phyloP scores from a whole-genome alignment of 2,888 invertebrate genomes.

The Dolichomitus sp. region DNA sequence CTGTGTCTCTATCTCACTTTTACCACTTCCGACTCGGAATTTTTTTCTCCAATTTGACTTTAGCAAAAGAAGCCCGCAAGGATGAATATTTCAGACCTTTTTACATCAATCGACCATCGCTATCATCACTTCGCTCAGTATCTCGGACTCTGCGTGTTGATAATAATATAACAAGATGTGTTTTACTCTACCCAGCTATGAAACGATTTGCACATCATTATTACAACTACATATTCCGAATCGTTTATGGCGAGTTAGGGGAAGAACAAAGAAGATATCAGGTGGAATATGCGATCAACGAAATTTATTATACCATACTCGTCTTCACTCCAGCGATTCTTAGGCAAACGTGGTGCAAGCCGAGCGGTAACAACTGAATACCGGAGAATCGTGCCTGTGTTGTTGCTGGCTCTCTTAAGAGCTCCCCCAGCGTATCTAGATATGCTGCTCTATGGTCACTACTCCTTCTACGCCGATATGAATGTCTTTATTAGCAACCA shows the following conservation, averaged over 20 bases:
- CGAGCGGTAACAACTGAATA: slow-evolving; percentile 50
- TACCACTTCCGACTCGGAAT: slow-evolving; percentile 49
- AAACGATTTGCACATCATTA: slow-evolving; percentile 26
- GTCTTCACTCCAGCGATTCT: slow-evolving; percentile 6
- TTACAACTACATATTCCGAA: slow-evolving; percentile 21
- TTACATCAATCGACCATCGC: neutral
- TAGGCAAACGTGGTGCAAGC: slow-evolving; percentile 13
- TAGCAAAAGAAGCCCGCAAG: neutral
- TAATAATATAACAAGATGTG: slow-evolving; percentile 17
- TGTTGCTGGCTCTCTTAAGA: slow-evolving; percentile 50
- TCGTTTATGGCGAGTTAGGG: slow-evolving; percentile 13
- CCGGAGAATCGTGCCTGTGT: slow-evolving; percentile 60
- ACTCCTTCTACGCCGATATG: slow-evolving; percentile 82
- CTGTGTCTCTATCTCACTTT: slow-evolving; percentile 56
- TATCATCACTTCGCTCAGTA: neutral
- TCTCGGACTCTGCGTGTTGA: slow-evolving; percentile 29
- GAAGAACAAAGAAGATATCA: slow-evolving; percentile 20
- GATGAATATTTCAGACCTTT: neutral
- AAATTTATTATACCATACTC: slow-evolving; percentile 12
- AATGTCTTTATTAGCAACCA: slow-evolving; percentile 84
- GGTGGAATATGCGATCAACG: neutral
- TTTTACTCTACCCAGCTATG: neutral
- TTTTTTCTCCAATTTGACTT: slow-evolving; percentile 9
- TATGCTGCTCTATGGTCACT: slow-evolving; percentile 72
- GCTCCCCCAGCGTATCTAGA: slow-evolving; percentile 66